Conservation (phyloP, 2,888 invertebrate genomes). For the Suillia variegata region DNA sequence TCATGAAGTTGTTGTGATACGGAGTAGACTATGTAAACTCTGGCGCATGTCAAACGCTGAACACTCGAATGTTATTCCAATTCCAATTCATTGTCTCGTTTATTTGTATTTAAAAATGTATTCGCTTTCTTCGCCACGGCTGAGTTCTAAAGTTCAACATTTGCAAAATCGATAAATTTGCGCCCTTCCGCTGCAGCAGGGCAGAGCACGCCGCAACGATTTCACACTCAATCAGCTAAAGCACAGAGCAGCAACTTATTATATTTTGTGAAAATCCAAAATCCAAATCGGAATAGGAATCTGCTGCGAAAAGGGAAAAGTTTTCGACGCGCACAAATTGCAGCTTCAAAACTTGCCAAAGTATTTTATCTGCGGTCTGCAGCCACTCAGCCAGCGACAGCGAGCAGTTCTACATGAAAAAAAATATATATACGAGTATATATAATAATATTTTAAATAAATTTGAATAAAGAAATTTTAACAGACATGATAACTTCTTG, state of each 20-base stretch:
- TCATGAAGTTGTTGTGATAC: not conserved
- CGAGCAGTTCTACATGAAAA: not conserved
- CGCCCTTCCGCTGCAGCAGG: not conserved
- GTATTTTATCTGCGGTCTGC: slow-evolving; percentile 27
- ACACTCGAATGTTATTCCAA: no score
- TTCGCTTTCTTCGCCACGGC: not conserved
- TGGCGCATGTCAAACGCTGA: no score
- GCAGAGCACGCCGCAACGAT: not conserved
- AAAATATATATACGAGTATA: not conserved
- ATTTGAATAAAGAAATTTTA: no score
- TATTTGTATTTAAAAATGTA: not conserved
- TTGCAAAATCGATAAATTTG: not conserved
- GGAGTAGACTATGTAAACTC: no score
- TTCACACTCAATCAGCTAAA: slow-evolving; percentile 5
- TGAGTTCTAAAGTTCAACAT: no score
- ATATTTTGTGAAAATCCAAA: not conserved
- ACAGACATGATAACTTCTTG: no score
- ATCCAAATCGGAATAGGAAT: not conserved
- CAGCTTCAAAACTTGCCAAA: slow-evolving; percentile 5
- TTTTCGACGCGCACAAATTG: not conserved
- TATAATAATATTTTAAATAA: no score
- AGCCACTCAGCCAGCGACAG: slow-evolving; percentile 12
- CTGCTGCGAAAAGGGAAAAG: no score
- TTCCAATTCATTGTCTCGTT: not conserved
- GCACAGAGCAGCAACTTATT: not conserved